Evolutionary conservation across 2,888 invertebrate species (phyloP), one percentile per base, ranked within the genome.

Genomic region (Digitonthophagus gazella): DNA sequence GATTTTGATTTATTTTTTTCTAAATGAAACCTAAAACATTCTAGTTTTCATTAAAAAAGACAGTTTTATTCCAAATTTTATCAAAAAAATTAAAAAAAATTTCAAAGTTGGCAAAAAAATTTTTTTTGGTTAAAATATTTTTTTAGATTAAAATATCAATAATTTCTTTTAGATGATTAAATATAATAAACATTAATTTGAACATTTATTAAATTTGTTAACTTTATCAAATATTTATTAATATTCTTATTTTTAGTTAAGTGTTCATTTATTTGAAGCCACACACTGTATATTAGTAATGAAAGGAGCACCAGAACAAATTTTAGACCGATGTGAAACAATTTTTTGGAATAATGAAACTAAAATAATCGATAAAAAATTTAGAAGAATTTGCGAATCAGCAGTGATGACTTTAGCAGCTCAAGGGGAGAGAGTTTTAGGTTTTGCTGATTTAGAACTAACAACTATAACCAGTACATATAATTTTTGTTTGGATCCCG

Each of bases 321-420:
- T 92, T 70, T 78, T 91, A 19, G 91, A 91, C 65, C 85, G 88
- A 64, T 93, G 92, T 79, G 83, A 86, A 2, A 86, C 86, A 5
- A 89, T 91, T 71, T 80, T 86, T 74, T 76, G 87, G 20, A 84
- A 87, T 22, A 88, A 88, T 2, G 82, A 85, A 58, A 87, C 87
- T 5, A 83, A 81, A 61, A 80, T 82, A 3, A 80, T 94, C 69
- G 85, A 84, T 1, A 79, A 83, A 0, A 82, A 83, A 22, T 81
- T 87, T 77, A 86, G 88, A 74, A 84, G 85, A 70, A 85, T 86
- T 64, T 85, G 91, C 65, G 89, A 90, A 78, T 84, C 85, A 64
- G 88, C 90, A 67, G 95, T 95, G 80, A 87, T 91, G 66, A 92
- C 92, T 80, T 82, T 96, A 65, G 96, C 95, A 67, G 93, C 58